Percentiles rank a stretch among this genome's conserved stretches.
These are phyloP conservation scores for Temnothorax longispinosus DNA, from an alignment of 1,140 invertebrate species.

Conservation along the genomic window DNA sequence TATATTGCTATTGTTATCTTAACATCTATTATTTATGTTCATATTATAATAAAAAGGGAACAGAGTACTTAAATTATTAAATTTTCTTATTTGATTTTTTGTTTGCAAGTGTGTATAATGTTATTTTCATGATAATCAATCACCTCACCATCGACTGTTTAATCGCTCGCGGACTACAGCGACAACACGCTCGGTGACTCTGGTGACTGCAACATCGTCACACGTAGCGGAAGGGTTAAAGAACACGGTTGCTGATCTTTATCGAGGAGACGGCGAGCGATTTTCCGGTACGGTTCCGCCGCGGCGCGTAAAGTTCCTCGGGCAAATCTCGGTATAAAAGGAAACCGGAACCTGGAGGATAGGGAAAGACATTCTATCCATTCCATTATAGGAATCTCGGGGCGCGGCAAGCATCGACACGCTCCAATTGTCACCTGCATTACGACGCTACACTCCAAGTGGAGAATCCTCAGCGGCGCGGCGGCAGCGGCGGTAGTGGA, in stretches of 20 bases:
- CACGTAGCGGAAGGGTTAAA: conserved; percentile 42
- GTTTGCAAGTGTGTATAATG: not conserved
- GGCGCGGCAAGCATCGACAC: conserved; percentile 68
- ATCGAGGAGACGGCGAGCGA: conserved; percentile 62
- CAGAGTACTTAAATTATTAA: not conserved
- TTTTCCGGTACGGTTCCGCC: conserved; percentile 62
- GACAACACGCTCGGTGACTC: not conserved
- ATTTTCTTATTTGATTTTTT: not conserved
- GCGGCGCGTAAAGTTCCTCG: conserved; percentile 76
- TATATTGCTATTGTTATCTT: not conserved
- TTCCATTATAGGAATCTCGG: conserved; percentile 75
- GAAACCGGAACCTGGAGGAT: conserved; percentile 50
- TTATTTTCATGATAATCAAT: not conserved
- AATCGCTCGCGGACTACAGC: conserved; percentile 1
- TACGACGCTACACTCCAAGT: conserved; percentile 52
- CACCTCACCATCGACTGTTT: not conserved
- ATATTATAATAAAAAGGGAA: not conserved
- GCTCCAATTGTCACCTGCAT: conserved; percentile 77
- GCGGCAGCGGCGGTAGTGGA: not conserved
- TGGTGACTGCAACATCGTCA: conserved; percentile 10
- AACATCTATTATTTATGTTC: not conserved
- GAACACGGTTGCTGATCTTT: conserved; percentile 66
- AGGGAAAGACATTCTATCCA: conserved; percentile 57
- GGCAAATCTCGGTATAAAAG: conserved; percentile 62
- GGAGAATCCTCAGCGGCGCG: conserved; percentile 47